Evolutionary conservation across 2,113 vertebrate genomes (phyloP).

Genomic region (Mesoclemmys tuberculata): DNA sequence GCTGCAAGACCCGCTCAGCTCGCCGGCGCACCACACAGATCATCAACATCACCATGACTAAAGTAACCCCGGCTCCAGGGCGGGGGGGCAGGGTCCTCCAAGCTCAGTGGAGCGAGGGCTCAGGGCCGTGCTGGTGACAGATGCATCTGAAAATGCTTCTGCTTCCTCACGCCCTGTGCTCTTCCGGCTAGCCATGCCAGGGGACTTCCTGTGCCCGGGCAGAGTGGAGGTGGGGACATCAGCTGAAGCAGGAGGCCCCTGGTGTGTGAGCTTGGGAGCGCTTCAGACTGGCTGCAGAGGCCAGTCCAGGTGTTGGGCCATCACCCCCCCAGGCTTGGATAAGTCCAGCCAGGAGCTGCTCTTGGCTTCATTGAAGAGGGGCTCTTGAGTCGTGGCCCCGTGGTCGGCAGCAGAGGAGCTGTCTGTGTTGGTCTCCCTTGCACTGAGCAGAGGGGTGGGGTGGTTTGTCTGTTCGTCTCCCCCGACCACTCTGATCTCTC

Average conservation of each 20-base stretch:
- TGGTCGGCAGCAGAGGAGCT: not conserved
- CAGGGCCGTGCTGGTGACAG: not conserved
- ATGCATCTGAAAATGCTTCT: not conserved
- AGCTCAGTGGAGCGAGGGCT: not conserved
- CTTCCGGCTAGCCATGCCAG: not conserved
- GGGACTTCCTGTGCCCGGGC: no score
- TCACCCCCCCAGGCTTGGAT: not conserved
- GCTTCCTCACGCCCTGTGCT: not conserved
- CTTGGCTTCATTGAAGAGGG: not conserved
- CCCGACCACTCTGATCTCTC: not conserved
- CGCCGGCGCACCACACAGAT: conserved; percentile 87
- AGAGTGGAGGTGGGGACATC: not conserved
- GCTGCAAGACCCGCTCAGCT: conserved; percentile 79
- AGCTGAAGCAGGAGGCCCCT: no score
- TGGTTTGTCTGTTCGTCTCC: not conserved
- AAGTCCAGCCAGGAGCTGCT: not conserved
- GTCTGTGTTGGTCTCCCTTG: not conserved
- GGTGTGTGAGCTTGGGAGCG: not conserved
- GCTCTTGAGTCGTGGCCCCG: rapidly evolving
- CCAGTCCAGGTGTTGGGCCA: not conserved
- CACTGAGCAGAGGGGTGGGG: not conserved
- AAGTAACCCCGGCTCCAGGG: conserved; percentile 74
- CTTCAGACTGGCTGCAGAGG: rapidly evolving
- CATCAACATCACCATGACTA: conserved; percentile 90
- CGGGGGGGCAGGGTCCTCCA: rapidly evolving